phyloP scores from a whole-genome alignment of 1,140 invertebrate genomes.

The Drosophila busckii region DNA sequence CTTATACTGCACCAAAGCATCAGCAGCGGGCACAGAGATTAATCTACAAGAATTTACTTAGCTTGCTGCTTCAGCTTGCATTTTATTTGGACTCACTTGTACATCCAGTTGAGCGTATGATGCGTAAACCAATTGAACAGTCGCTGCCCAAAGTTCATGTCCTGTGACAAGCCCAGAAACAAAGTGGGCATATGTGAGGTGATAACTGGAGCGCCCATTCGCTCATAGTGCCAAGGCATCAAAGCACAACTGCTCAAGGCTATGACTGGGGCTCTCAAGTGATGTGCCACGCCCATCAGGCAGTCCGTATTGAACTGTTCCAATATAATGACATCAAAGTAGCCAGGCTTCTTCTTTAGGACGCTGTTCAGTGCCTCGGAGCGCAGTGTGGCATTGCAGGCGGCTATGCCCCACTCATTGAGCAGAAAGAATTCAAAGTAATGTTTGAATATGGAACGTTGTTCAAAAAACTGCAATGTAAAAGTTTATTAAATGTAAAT shows the following conservation, averaged over 20 bases:
- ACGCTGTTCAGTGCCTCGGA: conserved; percentile 61
- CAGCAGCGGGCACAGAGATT: conserved; percentile 45
- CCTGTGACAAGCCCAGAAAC: conserved; percentile 80
- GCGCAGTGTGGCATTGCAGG: conserved; percentile 60
- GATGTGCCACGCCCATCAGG: conserved; percentile 82
- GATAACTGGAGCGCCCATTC: conserved; percentile 81
- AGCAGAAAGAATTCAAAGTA: conserved; percentile 68
- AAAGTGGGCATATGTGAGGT: conserved; percentile 81
- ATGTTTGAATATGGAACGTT: conserved; percentile 57
- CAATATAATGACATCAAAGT: conserved; percentile 84
- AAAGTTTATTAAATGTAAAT: not conserved
- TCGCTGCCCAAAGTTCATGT: conserved; percentile 80
- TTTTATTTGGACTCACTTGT: conserved; percentile 50
- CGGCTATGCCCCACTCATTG: conserved; percentile 58
- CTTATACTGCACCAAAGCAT: conserved; percentile 62
- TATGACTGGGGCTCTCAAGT: conserved; percentile 83
- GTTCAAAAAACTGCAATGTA: conserved; percentile 57
- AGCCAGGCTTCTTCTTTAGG: conserved; percentile 65
- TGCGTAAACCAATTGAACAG: conserved; percentile 78
- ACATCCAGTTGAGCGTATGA: conserved; percentile 59
- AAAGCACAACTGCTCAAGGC: conserved; percentile 80
- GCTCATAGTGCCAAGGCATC: conserved; percentile 82
- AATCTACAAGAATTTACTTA: conserved; percentile 8
- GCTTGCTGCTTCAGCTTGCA: too few relatives aligned
- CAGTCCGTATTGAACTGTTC: conserved; percentile 87